Evolutionary conservation across 2,888 invertebrate species (phyloP), one percentile per base, ranked within the genome.

Genomic region (Stenchaetothrips biformis): DNA sequence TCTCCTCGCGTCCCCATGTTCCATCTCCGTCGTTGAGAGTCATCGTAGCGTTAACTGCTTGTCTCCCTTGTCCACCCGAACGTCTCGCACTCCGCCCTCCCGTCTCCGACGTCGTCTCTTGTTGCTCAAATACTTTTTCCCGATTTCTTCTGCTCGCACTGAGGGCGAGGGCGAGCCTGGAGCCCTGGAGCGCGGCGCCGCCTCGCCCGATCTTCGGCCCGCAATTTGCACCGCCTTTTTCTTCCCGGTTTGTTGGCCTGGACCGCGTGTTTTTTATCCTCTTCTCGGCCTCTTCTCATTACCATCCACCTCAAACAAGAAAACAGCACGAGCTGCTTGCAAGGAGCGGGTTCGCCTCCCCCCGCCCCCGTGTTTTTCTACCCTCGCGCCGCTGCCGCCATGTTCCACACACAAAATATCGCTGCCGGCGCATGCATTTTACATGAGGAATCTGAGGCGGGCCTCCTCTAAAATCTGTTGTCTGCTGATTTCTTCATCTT

Each of bases 391-490:
- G 18, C 18, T 13, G 16, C 59, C 59, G 18, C 16, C 59, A 25
- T 74, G 67, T 25, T 74, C 67, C 11, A 74, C 67, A 25, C 67
- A 59, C 67, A 21, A 11, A 21, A 21, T 74, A 8, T 25, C 21
- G 53, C 16, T 53, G 67, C 25, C 7, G 67, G 67, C 53, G 53
- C 67, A 74, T 74, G 67, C 67, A 74, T 74, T 74, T 74, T 74
- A 74, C 67, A 74, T 74, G 67, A 74, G 67, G 67, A 74, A 74
- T 74, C 67, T 21, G 67, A 25, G 21, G 67, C 67, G 25, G 25
- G 25, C 4, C 67, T 21, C 25, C 7, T 25, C 67, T 74, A 25
- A 74, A 74, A 74, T 74, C 67, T 74, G 67, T 74, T 74, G 67
- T 74, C 67, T 74, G 25, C 21, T 25, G 67, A 25, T 74, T 74